Conservation (phyloP, 1,140 invertebrate species). For the Cryptotermes secundus region DNA sequence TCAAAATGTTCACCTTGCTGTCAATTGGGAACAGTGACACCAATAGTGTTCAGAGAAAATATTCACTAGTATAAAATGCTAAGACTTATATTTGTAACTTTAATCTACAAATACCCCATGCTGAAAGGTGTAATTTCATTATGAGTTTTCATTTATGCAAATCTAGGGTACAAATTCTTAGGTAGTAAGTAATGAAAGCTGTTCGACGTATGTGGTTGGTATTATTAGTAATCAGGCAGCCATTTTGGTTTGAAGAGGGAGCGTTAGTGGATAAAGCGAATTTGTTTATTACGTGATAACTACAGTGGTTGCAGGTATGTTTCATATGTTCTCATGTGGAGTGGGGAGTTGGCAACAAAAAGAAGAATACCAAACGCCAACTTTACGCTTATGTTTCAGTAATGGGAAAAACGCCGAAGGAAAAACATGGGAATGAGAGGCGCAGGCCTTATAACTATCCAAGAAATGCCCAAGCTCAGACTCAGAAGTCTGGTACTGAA, state of each 20-base stretch:
- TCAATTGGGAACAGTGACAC: neutral
- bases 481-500: neutral
- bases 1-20: neutral
- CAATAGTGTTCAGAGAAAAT: neutral
- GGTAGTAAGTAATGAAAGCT: neutral
- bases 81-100: neutral
- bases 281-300: too few relatives aligned
- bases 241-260: too few relatives aligned
- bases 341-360: neutral
- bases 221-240: neutral
- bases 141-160: too few relatives aligned
- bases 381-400: conserved; percentile 19
- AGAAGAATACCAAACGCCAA: neutral
- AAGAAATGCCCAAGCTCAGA: conserved; percentile 15
- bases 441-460: conserved; percentile 17
- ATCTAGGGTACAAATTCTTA: too few relatives aligned
- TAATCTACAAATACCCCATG: too few relatives aligned
- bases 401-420: conserved; percentile 1
- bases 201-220: neutral
- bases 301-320: neutral
- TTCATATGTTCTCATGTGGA: neutral
- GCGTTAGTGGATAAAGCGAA: too few relatives aligned
- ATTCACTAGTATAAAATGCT: neutral
- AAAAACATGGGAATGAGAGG: conserved; percentile 16
- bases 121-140: too few relatives aligned